Evolutionary conservation across 2,797 vertebrate genomes (phyloP).

Genomic region (Acanthurus tractus): DNA sequence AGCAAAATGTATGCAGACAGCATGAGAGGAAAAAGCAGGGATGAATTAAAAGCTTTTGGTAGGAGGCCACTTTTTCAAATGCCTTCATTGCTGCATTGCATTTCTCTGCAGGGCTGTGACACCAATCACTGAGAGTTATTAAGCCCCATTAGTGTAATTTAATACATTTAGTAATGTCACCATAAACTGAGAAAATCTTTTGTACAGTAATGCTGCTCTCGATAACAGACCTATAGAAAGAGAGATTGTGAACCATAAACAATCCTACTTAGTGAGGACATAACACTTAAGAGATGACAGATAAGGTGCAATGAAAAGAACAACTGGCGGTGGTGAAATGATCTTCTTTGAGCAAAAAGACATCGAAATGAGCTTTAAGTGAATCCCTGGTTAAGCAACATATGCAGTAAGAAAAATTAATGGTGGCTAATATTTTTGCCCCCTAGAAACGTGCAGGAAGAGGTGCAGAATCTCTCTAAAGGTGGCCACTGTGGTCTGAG

Average conservation of each 20-base stretch:
- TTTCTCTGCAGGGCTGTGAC: conserved; percentile 31
- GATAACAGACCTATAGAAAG: conserved; percentile 12
- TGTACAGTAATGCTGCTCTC: conserved; percentile 14
- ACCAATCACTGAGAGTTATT: conserved; percentile 33
- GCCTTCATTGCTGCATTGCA: conserved; percentile 16
- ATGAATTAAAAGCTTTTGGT: conserved; percentile 36
- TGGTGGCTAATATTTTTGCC: not conserved
- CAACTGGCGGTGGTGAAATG: conserved; percentile 16
- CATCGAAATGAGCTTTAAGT: conserved; percentile 21
- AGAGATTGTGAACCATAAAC: conserved; percentile 1
- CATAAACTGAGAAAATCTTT: conserved; percentile 21
- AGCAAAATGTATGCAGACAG: conserved; percentile 28
- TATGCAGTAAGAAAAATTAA: conserved; percentile 16
- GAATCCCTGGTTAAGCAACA: not conserved
- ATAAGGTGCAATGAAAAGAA: conserved; percentile 36
- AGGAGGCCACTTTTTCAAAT: conserved; percentile 32
- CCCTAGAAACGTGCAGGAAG: conserved; percentile 13
- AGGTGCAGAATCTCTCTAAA: conserved; percentile 26
- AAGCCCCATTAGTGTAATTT: conserved; percentile 34
- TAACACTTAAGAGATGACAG: conserved; percentile 27
- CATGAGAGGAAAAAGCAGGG: conserved; percentile 36
- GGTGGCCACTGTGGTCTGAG: conserved; percentile 23
- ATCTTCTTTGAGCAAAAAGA: not conserved
- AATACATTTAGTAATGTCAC: conserved; percentile 28
- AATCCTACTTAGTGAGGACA: not conserved